Conservation (phyloP, 2,797 vertebrate genomes). For the Echiichthys vipera region DNA sequence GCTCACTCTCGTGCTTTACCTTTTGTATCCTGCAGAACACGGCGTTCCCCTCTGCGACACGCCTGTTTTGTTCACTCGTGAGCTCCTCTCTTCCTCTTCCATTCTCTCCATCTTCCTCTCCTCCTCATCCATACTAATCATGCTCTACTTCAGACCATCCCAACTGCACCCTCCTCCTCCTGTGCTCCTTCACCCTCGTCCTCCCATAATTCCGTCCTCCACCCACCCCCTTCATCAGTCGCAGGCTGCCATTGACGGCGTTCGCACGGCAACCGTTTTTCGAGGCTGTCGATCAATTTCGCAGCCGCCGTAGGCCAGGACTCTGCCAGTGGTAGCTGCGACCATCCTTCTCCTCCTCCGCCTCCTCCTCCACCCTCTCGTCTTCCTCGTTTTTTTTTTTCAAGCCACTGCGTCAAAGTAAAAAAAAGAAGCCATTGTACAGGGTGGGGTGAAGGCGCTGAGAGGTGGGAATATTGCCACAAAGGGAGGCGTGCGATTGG, state of each 20-base stretch:
- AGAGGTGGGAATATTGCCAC: constrained; percentile 65
- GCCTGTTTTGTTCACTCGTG: constrained; percentile 44
- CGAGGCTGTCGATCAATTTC: constrained; percentile 68
- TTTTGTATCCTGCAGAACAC: constrained; percentile 11
- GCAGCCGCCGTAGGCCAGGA: constrained; percentile 49
- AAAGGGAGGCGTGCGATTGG: constrained; percentile 76
- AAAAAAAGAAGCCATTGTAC: constrained; percentile 70
- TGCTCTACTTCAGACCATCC: constrained; percentile 63
- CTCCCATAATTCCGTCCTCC: constrained; percentile 39
- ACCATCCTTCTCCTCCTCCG: constrained; percentile 50
- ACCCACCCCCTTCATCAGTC: constrained; percentile 49
- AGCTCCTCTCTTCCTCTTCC: constrained; percentile 24
- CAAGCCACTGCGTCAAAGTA: constrained; percentile 85
- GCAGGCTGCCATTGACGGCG: constrained; percentile 62
- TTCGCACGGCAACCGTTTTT: constrained; percentile 58
- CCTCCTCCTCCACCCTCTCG: constrained; percentile 50
- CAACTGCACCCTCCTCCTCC: constrained; percentile 41
- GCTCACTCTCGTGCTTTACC: not conserved
- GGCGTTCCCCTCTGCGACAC: constrained; percentile 50
- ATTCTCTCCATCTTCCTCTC: constrained; percentile 39
- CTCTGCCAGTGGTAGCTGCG: constrained; percentile 63
- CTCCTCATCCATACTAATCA: constrained; percentile 69
- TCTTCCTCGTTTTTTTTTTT: constrained; percentile 54
- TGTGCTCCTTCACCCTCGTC: constrained; percentile 46
- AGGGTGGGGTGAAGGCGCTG: constrained; percentile 74